phyloP scores from a whole-genome alignment of 2,797 vertebrate genomes.

The Chaetophractus vellerosus region DNA sequence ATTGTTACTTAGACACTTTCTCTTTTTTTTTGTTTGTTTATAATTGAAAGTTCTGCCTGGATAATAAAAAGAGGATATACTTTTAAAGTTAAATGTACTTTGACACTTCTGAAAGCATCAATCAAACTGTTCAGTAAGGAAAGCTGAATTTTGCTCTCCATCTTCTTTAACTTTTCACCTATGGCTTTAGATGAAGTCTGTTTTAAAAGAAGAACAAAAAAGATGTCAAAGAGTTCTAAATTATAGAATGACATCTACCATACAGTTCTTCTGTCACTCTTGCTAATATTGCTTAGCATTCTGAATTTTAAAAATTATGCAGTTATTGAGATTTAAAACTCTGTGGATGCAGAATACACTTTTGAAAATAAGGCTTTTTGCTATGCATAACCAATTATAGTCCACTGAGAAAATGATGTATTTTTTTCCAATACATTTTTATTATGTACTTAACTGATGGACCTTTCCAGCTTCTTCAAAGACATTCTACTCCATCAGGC shows the following conservation, averaged over 20 bases:
- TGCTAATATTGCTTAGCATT: constrained; percentile 80
- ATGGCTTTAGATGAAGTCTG: constrained; percentile 69
- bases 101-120: constrained; percentile 50
- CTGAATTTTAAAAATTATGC: constrained; percentile 81
- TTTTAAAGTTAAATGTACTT: constrained; percentile 54
- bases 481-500: constrained; percentile 72
- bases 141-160: constrained; percentile 61
- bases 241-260: constrained; percentile 73
- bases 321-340: constrained; percentile 83
- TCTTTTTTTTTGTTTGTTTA: background rate
- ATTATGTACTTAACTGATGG: constrained; percentile 83
- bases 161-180: constrained; percentile 76
- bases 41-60: constrained; percentile 27
- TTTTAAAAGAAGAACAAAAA: constrained; percentile 66
- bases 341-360: constrained; percentile 77
- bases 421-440: constrained; percentile 87
- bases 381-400: constrained; percentile 86
- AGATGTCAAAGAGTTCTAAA: constrained; percentile 77
- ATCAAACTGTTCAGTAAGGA: background rate
- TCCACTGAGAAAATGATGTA: constrained; percentile 86
- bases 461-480: constrained; percentile 78
- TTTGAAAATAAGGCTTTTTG: constrained; percentile 85
- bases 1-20: background rate
- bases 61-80: constrained; percentile 22
- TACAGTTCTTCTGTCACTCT: constrained; percentile 67